Evolutionary conservation across 1,140 invertebrate species (phyloP), one percentile per base, ranked within the genome.

Genomic region (Leguminivora glycinivorella): DNA sequence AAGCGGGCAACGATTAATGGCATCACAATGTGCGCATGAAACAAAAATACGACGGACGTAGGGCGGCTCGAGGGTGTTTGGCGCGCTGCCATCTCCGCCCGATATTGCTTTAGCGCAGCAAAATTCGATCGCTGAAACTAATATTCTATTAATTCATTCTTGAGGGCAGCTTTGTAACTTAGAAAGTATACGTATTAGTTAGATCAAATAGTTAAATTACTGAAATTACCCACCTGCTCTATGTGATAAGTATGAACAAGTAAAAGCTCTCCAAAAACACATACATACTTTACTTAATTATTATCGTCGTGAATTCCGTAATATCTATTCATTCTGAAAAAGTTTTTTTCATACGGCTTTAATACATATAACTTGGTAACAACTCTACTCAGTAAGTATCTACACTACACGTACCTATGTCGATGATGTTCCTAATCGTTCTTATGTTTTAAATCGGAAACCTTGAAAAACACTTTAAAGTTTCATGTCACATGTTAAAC

Each of bases 31-130:
- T 77, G 68, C 75, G 75, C 70, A 77, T 77, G 60, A 78, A 78
- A 79, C 81, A 83, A 83, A 83, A 83, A 81, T 77, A 81, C 74
- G 75, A 75, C 66, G 71, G 73, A 72, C 74, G 72, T 63, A 72
- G 72, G 74, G 72, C 72, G 66, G 29, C 47, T 58, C 70, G 73
- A 77, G 71, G 73, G 70, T 68, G 75, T 71, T 77, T 83, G 81
- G 81, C 81, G 71, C 67, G 19, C 66, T 56, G 77, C 79, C 81
- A 83, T 71, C 52, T 72, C 38, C 52, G 47, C 47, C 74, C 26
- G 76, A 81, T 75, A 81, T 79, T 78, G 72, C 74, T 79, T 79
- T 78, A 78, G 77, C 81, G 78, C 75, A 67, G 68, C 74, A 68
- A 68, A 40, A 38, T 68, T 68, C 67, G 67, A 43, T 43, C 22